These are phyloP conservation scores for Calyptomena viridis DNA, from an alignment of 2,113 vertebrate genomes.

Conservation along the genomic window DNA sequence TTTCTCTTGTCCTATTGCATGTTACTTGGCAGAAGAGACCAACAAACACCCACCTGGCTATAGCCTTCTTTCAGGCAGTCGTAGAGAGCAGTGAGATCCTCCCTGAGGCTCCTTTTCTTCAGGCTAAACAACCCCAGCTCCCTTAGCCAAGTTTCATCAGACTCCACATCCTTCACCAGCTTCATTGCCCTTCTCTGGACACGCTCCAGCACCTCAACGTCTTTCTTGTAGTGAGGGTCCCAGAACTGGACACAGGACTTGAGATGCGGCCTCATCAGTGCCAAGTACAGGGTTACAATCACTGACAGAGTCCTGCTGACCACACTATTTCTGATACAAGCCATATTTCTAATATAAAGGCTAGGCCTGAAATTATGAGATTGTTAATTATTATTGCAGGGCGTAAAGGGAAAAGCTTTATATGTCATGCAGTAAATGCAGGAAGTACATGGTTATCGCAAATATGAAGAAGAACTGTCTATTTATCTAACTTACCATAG, in stretches of 20 bases:
- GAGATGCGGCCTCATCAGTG: neutral
- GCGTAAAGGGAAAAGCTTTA: neutral
- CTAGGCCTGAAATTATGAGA: neutral
- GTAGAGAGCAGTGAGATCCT: fast-evolving
- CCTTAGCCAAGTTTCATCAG: neutral
- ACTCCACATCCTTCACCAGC: neutral
- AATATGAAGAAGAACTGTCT: neutral
- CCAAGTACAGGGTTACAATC: neutral
- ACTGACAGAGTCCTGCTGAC: neutral
- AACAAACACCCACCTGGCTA: neutral
- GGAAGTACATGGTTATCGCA: neutral
- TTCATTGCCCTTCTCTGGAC: neutral
- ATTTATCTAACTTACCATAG: slow-evolving; percentile 5
- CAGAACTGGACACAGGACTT: fast-evolving
- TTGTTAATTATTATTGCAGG: neutral
- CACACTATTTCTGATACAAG: neutral
- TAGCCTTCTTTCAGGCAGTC: neutral
- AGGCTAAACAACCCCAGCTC: neutral
- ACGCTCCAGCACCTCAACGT: fast-evolving
- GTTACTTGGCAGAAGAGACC: neutral
- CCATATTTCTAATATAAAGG: neutral
- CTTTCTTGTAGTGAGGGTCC: neutral
- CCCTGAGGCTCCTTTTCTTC: neutral
- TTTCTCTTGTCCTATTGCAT: neutral
- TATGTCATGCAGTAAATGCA: neutral